Base-by-base conservation (phyloP, 2,797 vertebrate species). In the Rhynchotus rufescens region DNA sequence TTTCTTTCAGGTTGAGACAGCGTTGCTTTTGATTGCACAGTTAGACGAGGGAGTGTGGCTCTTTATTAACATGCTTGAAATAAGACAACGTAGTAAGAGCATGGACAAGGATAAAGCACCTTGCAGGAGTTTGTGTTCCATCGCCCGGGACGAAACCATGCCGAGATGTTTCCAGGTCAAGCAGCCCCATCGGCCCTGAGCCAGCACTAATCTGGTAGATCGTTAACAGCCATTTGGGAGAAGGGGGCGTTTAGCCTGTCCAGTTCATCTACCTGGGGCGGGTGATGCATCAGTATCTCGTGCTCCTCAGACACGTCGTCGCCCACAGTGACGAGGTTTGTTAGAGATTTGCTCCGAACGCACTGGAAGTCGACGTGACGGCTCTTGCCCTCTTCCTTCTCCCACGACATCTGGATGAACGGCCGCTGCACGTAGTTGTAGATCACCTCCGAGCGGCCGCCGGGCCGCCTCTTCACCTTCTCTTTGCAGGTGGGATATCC, bases 351-450 rank as follows among this genome's bases (percentile, higher is more conserved):
- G 97, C 98, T 98, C 36, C 98, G 96, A 2, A 98, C 98, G 2
- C 98, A 98, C 87, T 98, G 98, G 96, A 98, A 98, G 90, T 98
- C 98, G 6, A 98, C 98, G 2, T 98, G 98, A 8, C 98, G 98
- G 88, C 98, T 98, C 92, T 98, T 98, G 20, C 98, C 98, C 84
- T 98, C 98, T 38, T 98, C 98, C 95, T 98, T 98, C 57, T 98
- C 98, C 98, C 98, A 98, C 0, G 98, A 98, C 97, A 98, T 98
- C 96, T 98, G 98, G 94, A 98, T 98, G 94, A 98, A 98, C 0
- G 98, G 98, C 5, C 98, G 92, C 80, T 98, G 98, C 4, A 98
- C 98, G 0, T 98, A 98, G 92, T 98, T 98, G 90, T 98, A 98
- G 36, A 98, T 98, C 25, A 98, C 98, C 81, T 98, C 98, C 0